phyloP scores from a whole-genome alignment of 37 sponge, comb jelly and placozoan genomes.

The Bolinopsis microptera region DNA sequence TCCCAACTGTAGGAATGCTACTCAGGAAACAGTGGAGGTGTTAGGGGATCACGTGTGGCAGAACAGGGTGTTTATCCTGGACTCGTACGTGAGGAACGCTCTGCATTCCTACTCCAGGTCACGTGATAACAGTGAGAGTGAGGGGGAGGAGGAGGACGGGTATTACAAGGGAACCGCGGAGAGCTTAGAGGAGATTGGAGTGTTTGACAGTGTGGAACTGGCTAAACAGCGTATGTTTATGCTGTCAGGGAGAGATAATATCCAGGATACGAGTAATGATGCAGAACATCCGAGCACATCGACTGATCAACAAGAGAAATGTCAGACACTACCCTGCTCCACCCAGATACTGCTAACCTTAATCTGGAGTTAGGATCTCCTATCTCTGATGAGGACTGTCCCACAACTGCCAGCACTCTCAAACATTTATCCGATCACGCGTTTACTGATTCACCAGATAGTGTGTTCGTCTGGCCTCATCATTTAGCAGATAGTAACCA shows the following conservation, averaged over 20 bases:
- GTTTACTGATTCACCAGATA: not conserved
- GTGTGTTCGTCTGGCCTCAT: not conserved
- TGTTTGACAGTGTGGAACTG: not conserved
- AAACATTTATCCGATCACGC: not conserved
- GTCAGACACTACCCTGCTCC: not conserved
- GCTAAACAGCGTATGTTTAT: not conserved
- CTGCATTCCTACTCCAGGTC: not conserved
- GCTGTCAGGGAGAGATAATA: not conserved
- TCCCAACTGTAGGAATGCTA: not conserved
- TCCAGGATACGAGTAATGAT: not conserved
- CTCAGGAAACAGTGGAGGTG: constrained; percentile 19
- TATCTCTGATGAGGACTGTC: not conserved
- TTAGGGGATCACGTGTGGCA: constrained; percentile 23
- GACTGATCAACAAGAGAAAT: not conserved
- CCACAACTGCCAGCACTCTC: constrained; percentile 9
- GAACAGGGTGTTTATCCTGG: constrained; percentile 45
- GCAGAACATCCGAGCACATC: not conserved
- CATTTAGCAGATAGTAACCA: not conserved
- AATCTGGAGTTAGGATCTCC: not conserved
- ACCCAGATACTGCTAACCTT: not conserved
- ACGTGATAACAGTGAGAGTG: not conserved
- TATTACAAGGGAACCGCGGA: not conserved
- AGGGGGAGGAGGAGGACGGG: not conserved
- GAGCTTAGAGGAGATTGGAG: not conserved
- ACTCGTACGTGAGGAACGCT: not conserved